Conservation (phyloP, 2,888 invertebrate genomes). For the Drosophila prolongata region DNA sequence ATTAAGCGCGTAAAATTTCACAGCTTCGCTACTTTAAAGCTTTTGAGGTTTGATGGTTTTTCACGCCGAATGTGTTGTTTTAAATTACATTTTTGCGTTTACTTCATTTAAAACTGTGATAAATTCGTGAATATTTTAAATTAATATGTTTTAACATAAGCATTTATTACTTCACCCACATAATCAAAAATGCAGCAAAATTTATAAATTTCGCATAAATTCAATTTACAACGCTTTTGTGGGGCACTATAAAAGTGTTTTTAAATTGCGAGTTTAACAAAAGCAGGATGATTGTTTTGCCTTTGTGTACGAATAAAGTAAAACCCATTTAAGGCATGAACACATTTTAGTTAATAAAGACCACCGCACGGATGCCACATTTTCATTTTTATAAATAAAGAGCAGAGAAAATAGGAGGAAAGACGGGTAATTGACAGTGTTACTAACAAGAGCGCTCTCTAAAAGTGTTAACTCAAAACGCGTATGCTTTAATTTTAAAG, state of each 20-base stretch:
- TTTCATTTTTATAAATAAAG: constrained; percentile 17
- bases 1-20: constrained; percentile 33
- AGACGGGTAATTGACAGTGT: constrained; percentile 13
- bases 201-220: constrained; percentile 56
- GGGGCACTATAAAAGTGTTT: constrained; percentile 26
- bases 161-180: constrained; percentile 37
- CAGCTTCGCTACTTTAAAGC: constrained; percentile 21
- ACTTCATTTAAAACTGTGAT: constrained; percentile 4
- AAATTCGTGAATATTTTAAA: background rate
- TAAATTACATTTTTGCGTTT: background rate
- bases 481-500: background rate
- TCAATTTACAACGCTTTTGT: constrained; percentile 33
- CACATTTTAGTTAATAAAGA: constrained; percentile 36
- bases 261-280: constrained; percentile 23
- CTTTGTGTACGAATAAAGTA: constrained; percentile 26
- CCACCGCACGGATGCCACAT: constrained; percentile 8
- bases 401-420: background rate
- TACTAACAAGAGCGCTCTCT: constrained; percentile 2
- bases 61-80: background rate
- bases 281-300: constrained; percentile 8
- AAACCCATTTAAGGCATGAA: background rate
- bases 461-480: background rate
- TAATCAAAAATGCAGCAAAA: constrained; percentile 59
- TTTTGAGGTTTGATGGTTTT: constrained; percentile 1
- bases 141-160: constrained; percentile 12